Conservation (phyloP, 64 coral and sea anemone species). For the Pocillopora damicornis region DNA sequence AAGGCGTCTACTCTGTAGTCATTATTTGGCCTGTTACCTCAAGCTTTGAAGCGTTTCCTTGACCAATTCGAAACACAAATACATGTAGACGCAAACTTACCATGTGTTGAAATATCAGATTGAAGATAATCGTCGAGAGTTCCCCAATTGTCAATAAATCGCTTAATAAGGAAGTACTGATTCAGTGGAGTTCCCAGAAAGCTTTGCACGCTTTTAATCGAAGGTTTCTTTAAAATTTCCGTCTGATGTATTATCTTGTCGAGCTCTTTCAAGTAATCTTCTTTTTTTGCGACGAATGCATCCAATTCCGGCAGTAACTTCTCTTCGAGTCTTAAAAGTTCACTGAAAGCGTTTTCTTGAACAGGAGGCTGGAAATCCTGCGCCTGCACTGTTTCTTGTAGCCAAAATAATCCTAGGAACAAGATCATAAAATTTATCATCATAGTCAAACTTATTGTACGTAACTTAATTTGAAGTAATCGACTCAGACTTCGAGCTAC, state of each 20-base stretch:
- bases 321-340: slow-evolving; percentile 24
- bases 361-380: background rate
- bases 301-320: slow-evolving; percentile 2
- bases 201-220: slow-evolving; percentile 26
- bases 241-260: slow-evolving; percentile 26
- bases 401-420: background rate
- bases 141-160: slow-evolving; percentile 50
- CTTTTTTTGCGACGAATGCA: slow-evolving; percentile 20
- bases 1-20: too few relatives aligned
- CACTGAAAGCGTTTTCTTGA: background rate
- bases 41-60: background rate
- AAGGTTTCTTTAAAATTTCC: slow-evolving; percentile 7
- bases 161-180: slow-evolving; percentile 43
- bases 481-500: background rate
- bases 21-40: background rate
- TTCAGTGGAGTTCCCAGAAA: slow-evolving; percentile 59
- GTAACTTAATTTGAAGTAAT: background rate
- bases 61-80: background rate
- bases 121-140: slow-evolving; percentile 18
- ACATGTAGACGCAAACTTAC: slow-evolving; percentile 9
- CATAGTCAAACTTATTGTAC: background rate
- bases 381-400: background rate
- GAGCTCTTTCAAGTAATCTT: slow-evolving; percentile 28
- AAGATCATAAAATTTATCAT: background rate
- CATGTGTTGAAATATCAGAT: slow-evolving; percentile 7